phyloP scores from a whole-genome alignment of 1,140 invertebrate species.

The Medauroidea extradentata region DNA sequence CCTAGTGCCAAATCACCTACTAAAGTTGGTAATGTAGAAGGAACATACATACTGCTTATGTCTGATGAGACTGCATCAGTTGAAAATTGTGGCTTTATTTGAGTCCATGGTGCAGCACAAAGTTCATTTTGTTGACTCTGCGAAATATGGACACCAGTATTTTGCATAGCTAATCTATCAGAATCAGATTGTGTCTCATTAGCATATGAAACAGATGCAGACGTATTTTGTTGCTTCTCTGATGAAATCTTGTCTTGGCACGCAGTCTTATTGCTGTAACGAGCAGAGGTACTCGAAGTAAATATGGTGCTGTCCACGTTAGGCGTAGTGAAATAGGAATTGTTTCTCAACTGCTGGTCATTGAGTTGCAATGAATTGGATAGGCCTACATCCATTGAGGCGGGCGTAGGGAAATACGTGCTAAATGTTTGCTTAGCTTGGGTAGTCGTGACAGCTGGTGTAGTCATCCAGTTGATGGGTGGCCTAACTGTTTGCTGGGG shows the following conservation, averaged over 20 bases:
- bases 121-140: conserved; percentile 4
- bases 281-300: no score
- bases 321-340: no score
- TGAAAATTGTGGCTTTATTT: conserved; percentile 3
- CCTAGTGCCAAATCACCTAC: conserved; percentile 55
- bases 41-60: conserved; percentile 32
- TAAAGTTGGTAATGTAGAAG: conserved; percentile 52
- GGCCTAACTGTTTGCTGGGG: conserved; percentile 26
- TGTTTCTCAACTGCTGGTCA: no score
- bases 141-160: no score
- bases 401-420: no score
- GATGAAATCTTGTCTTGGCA: no score
- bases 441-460: conserved; percentile 41
- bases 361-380: background rate
- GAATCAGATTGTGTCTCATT: no score
- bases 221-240: no score
- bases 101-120: conserved; percentile 6
- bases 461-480: conserved; percentile 61
- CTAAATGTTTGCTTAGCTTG: background rate
- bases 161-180: no score
- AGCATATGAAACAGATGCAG: no score
- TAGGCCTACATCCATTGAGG: background rate
- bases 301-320: no score
- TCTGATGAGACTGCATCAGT: conserved; percentile 1
- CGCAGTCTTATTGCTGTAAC: no score